Percentiles rank a stretch among this genome's conserved stretches.
Conservation (phyloP, 2,888 invertebrate species). For the Adelphocoris suturalis region DNA sequence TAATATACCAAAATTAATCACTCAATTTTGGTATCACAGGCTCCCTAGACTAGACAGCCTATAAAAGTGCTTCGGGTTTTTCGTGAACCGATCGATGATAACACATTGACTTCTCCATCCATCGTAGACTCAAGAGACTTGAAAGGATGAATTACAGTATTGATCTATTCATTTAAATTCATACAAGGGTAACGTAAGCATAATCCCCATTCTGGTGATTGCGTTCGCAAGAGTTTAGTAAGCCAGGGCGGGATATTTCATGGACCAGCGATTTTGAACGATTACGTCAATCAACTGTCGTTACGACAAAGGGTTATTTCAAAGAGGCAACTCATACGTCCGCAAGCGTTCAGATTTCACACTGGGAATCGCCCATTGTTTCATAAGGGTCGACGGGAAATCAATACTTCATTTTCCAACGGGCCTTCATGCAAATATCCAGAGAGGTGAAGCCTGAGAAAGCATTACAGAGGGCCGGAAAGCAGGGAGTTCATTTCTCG, state of each 20-base stretch:
- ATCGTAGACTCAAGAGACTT: too few species aligned
- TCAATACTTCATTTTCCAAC: conserved; percentile 54
- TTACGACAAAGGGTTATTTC: background rate
- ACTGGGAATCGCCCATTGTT: conserved; percentile 44
- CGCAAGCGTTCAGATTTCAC: background rate
- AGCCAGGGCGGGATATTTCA: background rate
- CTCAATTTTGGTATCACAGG: too few species aligned
- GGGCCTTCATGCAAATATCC: conserved; percentile 40
- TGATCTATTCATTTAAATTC: too few species aligned
- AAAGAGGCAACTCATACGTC: background rate
- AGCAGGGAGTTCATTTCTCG: background rate
- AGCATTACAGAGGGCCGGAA: background rate
- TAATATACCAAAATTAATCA: too few species aligned
- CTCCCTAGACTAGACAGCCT: too few species aligned
- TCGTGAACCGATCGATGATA: too few species aligned
- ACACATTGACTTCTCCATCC: too few species aligned
- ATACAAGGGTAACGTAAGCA: too few species aligned
- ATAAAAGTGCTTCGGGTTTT: too few species aligned
- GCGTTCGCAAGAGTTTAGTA: background rate
- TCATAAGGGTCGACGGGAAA: conserved; percentile 46
- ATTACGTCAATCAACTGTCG: conserved; percentile 30
- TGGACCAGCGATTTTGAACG: background rate
- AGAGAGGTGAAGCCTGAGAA: background rate
- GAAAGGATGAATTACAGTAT: too few species aligned
- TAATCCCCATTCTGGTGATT: background rate